Percentiles rank a stretch among this genome's conserved stretches.
Evolutionary conservation across 2,888 invertebrate species (phyloP).

Genomic region (Tromatobia lineatoria): DNA sequence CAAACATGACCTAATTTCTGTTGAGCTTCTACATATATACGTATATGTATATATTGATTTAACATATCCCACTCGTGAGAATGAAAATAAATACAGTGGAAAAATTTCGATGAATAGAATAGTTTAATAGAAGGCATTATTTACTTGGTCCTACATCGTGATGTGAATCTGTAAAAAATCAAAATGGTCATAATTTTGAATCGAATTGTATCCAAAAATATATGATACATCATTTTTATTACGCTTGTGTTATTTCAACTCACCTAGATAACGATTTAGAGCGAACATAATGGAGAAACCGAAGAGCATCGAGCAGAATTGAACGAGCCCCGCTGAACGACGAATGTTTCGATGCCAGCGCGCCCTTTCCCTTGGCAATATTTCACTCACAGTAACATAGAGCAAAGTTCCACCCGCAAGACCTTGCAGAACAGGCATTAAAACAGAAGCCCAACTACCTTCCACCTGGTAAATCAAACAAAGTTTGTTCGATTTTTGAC

Average conservation of each 20-base stretch:
- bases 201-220: neutral
- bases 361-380: conserved; percentile 91
- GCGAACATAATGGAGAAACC: conserved; percentile 90
- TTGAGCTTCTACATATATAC: neutral
- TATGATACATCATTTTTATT: neutral
- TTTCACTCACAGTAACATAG: conserved; percentile 92
- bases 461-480: conserved; percentile 48
- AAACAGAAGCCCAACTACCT: conserved; percentile 66
- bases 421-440: conserved; percentile 86
- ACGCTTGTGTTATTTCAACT: conserved; percentile 69
- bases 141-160: conserved; percentile 33
- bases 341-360: conserved; percentile 89
- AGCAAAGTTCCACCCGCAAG: conserved; percentile 92
- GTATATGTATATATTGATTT: no score
- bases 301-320: conserved; percentile 87
- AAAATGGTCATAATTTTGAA: neutral
- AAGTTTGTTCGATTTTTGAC: neutral
- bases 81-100: conserved; percentile 3
- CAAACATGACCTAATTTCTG: neutral
- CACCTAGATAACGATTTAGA: conserved; percentile 88
- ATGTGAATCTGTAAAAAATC: conserved; percentile 34
- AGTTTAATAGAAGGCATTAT: neutral
- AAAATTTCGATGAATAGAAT: neutral
- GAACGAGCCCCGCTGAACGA: conserved; percentile 88
- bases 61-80: neutral